Base-by-base conservation (phyloP, 2,797 vertebrate genomes). In the Falco cherrug region DNA sequence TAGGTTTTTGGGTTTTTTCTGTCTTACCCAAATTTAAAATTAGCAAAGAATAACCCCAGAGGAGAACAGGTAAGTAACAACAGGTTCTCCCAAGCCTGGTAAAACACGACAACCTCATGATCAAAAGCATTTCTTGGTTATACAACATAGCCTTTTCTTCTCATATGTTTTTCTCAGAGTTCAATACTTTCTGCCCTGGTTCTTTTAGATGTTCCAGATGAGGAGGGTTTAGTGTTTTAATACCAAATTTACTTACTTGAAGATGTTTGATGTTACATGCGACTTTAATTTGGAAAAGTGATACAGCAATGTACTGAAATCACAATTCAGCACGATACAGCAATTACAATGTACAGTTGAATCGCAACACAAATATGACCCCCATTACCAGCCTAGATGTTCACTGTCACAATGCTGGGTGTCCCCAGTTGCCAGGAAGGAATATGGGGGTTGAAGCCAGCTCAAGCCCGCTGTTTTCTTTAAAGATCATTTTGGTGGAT, bases 11-110 rank as follows among this genome's bases (percentile, higher is more conserved):
- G 3, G 1, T 15, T 56, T 67, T 70, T 65, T 50, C 28, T 63
- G 33, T 43, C 29, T 86, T 75, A 78, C 54, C 83, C 87, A 81
- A 68, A 81, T 89, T 84, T 78, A 43, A 54, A 73, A 84, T 91
- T 88, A 88, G 63, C 82, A 91, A 71, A 91, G 73, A 71, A 53
- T 22, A 90, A 79, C 90, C 85, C 67, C 90, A 69, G 70, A 81
- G 63, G 59, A 79, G 48, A 59, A 37, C 1, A 86, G 73, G 84
- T 74, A 73, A 71, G 54, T 50, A 73, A 31, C 45, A 84, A 48
- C 81, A 89, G 90, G 25, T 84, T 95, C 88, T 78, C 45, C 22
- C 95, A 79, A 61, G 75, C 61, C 41, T 41, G 89, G 48, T 48
- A 68, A 91, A 83, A 84, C 69, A 75, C 79, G 75, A 6, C 47